Base-by-base conservation (phyloP, 2,888 invertebrate species). In the Hedychridium roseum region DNA sequence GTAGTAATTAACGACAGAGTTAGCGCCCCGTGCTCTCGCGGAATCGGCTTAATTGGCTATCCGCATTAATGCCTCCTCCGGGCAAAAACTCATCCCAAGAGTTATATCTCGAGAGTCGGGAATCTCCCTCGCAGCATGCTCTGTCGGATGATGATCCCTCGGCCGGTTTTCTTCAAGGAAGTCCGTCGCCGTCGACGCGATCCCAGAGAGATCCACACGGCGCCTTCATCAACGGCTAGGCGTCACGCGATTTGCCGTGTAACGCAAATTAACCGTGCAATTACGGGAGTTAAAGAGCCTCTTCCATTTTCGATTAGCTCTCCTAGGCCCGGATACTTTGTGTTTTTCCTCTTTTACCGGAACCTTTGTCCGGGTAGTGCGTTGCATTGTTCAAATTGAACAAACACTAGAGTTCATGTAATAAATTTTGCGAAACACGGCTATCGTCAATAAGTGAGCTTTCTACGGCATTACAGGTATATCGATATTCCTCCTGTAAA, bases 251-350 rank as follows among this genome's bases (percentile, higher is more conserved):
- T 58, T 60, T 61, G 56, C 58, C 58, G 59, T 57, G 61, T 51
- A 49, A 45, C 46, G 56, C 54, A 57, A 64, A 65, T 66, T 58
- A 66, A 64, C 49, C 60, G 53, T 57, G 50, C 58, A 63, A 62
- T 63, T 61, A 61, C 31, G 46, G 41, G 47, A 57, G 54, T 61
- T 60, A 54, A 57, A 34, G 50, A 31, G 38, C 31, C 34, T 34
- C 41, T 37, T 39, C 42, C 38, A 42, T 48, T 55, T 52, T 50
- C 54, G 53, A 62, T 64, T 49, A 42, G 47, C 20, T 32, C 42
- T 45, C n/a, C n/a, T n/a, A n/a, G n/a, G n/a, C n/a, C n/a, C 18
- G 32, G 41, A 18, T 36, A 9, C 30, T 32, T 18, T n/a, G n/a
- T n/a, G 9, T 31, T 34, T 20, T 32, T 31, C 20, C 17, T 21